Percentiles rank a stretch among this genome's conserved stretches.
Conservation (phyloP, 2,113 vertebrate species). For the Epinephelus moara region DNA sequence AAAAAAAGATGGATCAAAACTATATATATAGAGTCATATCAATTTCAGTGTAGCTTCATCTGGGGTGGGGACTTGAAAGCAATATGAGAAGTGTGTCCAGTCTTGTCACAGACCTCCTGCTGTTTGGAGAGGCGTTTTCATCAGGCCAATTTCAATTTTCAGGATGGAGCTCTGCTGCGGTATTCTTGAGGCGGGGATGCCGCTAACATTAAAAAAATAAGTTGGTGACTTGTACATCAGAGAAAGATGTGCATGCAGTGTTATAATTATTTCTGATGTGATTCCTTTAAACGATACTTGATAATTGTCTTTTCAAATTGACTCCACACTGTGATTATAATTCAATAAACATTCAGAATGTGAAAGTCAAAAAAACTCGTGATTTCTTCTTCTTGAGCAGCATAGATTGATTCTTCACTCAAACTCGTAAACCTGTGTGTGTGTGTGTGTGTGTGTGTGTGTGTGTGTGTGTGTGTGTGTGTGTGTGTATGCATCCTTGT, state of each 20-base stretch:
- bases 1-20: neutral
- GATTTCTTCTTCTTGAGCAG: slow-evolving; percentile 65
- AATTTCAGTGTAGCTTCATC: slow-evolving; percentile 6
- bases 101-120: neutral
- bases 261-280: slow-evolving; percentile 52
- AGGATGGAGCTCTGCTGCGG: neutral
- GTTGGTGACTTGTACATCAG: neutral
- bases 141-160: neutral
- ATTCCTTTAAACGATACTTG: slow-evolving; percentile 48
- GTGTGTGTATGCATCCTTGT: slow-evolving; percentile 4
- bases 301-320: slow-evolving; percentile 65
- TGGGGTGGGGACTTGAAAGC: neutral
- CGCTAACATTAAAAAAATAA: neutral
- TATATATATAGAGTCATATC: neutral
- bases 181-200: neutral
- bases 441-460: slow-evolving; percentile 13
- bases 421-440: slow-evolving; percentile 17
- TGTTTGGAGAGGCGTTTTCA: neutral
- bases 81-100: slow-evolving; percentile 4
- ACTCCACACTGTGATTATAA: slow-evolving; percentile 73
- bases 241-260: slow-evolving; percentile 46
- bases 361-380: slow-evolving; percentile 77
- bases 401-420: slow-evolving; percentile 11
- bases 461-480: slow-evolving; percentile 17
- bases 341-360: slow-evolving; percentile 78